phyloP scores from a whole-genome alignment of 2,888 invertebrate genomes.

The Ophion obscuratus region DNA sequence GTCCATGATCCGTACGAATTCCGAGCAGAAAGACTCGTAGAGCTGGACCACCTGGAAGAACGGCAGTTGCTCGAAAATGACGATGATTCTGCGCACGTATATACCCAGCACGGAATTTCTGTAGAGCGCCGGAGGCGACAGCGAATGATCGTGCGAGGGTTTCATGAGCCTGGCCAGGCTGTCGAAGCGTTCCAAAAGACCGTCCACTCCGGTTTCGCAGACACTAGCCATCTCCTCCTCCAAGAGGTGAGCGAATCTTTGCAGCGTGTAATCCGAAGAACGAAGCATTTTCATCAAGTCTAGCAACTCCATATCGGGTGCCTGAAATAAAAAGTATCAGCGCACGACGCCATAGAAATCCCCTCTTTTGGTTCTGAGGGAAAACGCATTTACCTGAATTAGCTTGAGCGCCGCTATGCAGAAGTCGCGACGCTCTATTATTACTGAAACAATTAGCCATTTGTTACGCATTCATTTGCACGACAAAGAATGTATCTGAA shows the following conservation, averaged over 20 bases:
- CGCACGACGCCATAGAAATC: not conserved
- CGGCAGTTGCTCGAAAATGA: conserved; percentile 92
- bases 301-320: conserved; percentile 91
- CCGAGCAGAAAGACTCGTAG: conserved; percentile 89
- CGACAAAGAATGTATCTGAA: not conserved
- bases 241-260: conserved; percentile 87
- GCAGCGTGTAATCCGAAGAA: conserved; percentile 86
- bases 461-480: conserved; percentile 6
- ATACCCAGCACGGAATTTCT: conserved; percentile 87
- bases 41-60: conserved; percentile 93
- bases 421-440: conserved; percentile 88
- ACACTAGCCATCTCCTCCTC: conserved; percentile 87
- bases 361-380: not conserved
- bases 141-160: conserved; percentile 76
- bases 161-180: conserved; percentile 89
- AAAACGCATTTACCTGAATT: conserved; percentile 87
- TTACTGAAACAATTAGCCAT: conserved; percentile 82
- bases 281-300: conserved; percentile 88
- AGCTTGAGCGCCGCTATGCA: conserved; percentile 92
- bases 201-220: conserved; percentile 86
- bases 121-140: conserved; percentile 75
- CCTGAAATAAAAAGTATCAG: conserved; percentile 84
- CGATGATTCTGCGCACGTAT: conserved; percentile 92
- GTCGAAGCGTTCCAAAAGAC: conserved; percentile 87
- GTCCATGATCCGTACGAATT: conserved; percentile 82